Percentiles rank a stretch among this genome's conserved stretches.
Evolutionary conservation across 2,888 invertebrate species (phyloP).

Genomic region (Steinernema scapterisci): DNA sequence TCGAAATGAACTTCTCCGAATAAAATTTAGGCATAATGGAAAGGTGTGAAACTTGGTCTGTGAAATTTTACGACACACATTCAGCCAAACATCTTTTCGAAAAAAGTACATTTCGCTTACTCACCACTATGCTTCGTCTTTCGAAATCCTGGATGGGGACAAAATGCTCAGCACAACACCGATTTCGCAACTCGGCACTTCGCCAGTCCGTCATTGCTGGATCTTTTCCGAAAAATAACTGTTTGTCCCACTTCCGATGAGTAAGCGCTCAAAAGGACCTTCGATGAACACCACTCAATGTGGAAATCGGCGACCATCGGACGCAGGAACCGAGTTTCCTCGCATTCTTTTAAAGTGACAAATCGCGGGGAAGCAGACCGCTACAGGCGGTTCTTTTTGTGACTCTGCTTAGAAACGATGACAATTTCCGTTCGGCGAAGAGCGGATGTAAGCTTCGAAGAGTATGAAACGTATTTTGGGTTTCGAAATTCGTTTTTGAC

Average conservation of each 20-base stretch:
- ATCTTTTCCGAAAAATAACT: conserved; percentile 1
- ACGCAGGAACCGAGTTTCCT: neutral
- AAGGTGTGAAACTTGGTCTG: too few relatives aligned
- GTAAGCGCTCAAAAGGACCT: neutral
- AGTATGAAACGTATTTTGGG: conserved; percentile 1
- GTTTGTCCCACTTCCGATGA: neutral
- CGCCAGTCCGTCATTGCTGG: neutral
- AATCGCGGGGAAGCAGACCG: too few relatives aligned
- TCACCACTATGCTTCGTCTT: neutral
- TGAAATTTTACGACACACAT: too few relatives aligned
- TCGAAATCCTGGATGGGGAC: conserved; percentile 7
- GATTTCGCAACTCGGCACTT: neutral
- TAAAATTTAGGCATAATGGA: too few relatives aligned
- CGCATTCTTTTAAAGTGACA: neutral
- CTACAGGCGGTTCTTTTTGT: too few relatives aligned
- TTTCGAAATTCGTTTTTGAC: conserved; percentile 32
- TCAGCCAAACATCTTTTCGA: too few relatives aligned
- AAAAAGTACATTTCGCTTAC: neutral
- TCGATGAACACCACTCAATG: neutral
- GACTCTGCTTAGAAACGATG: too few relatives aligned
- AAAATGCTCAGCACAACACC: neutral
- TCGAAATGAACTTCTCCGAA: too few relatives aligned
- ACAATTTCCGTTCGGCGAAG: too few relatives aligned
- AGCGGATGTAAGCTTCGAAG: too few relatives aligned
- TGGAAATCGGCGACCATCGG: too few relatives aligned